Evolutionary conservation across 1,140 invertebrate species (phyloP).

Genomic region (Rhyzopertha dominica): DNA sequence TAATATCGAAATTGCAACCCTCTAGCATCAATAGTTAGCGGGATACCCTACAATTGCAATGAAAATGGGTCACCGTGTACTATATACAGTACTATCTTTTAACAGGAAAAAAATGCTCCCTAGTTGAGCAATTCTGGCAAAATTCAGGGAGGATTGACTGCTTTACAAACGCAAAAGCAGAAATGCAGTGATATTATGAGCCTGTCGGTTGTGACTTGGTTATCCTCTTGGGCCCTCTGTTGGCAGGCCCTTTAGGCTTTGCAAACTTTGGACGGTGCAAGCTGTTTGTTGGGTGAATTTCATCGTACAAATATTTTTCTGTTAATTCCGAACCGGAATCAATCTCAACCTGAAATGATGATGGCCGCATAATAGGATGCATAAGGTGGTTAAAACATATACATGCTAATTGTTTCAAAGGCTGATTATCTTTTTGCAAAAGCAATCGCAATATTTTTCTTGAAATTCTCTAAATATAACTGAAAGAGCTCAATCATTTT

Average conservation of each 20-base stretch:
- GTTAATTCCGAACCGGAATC: constrained; percentile 84
- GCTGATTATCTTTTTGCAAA: too few relatives aligned
- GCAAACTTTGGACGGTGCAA: constrained; percentile 87
- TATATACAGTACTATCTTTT: too few relatives aligned
- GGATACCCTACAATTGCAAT: too few relatives aligned
- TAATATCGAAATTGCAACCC: too few relatives aligned
- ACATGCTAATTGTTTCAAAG: too few relatives aligned
- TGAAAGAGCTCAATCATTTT: too few relatives aligned
- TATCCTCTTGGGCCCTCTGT: constrained; percentile 83
- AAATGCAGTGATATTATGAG: neutral
- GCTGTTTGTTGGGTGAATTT: constrained; percentile 91
- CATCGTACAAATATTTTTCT: constrained; percentile 84
- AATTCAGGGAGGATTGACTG: too few relatives aligned
- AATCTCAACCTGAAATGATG: constrained; percentile 77
- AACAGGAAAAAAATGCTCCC: too few relatives aligned
- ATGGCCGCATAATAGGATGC: constrained; percentile 1
- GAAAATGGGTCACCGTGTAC: too few relatives aligned
- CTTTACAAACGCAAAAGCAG: neutral
- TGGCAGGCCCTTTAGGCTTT: constrained; percentile 91
- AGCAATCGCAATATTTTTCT: neutral
- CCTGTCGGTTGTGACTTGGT: constrained; percentile 59
- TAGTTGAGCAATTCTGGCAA: too few relatives aligned
- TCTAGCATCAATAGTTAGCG: too few relatives aligned
- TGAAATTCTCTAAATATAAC: too few relatives aligned
- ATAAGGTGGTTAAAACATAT: constrained; percentile 1